These are phyloP conservation scores for Melanotaenia maccullochi DNA, from an alignment of 2,797 vertebrate species.

Conservation along the genomic window DNA sequence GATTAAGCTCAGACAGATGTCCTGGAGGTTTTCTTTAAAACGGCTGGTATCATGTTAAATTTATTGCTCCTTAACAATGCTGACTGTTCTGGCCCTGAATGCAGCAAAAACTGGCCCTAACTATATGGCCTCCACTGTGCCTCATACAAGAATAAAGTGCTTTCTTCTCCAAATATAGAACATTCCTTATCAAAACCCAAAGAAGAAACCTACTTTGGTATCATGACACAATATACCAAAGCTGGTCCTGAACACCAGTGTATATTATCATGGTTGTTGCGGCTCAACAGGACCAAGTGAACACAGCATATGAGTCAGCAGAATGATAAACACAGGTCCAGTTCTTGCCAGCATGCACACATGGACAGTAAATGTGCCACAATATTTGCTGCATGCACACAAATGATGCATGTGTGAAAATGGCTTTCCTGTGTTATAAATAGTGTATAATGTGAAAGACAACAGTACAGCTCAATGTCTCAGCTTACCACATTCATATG, in stretches of 20 bases:
- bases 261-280: too few species aligned
- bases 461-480: background rate
- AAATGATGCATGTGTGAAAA: background rate
- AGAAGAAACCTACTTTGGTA: background rate
- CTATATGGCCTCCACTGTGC: background rate
- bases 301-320: too few species aligned
- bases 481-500: constrained; percentile 2
- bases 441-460: background rate
- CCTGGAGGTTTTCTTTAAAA: background rate
- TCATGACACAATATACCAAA: too few species aligned
- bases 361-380: too few species aligned
- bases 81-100: background rate
- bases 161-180: background rate
- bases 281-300: too few species aligned
- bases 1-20: constrained; percentile 4
- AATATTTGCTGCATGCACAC: too few species aligned
- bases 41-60: background rate
- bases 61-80: background rate
- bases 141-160: background rate
- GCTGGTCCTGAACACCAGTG: too few species aligned
- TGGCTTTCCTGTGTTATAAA: background rate
- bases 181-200: background rate
- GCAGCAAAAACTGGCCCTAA: background rate
- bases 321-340: too few species aligned
- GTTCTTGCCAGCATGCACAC: too few species aligned